Evolutionary conservation across 2,888 invertebrate genomes (phyloP).

Genomic region (Brachycybe producta): DNA sequence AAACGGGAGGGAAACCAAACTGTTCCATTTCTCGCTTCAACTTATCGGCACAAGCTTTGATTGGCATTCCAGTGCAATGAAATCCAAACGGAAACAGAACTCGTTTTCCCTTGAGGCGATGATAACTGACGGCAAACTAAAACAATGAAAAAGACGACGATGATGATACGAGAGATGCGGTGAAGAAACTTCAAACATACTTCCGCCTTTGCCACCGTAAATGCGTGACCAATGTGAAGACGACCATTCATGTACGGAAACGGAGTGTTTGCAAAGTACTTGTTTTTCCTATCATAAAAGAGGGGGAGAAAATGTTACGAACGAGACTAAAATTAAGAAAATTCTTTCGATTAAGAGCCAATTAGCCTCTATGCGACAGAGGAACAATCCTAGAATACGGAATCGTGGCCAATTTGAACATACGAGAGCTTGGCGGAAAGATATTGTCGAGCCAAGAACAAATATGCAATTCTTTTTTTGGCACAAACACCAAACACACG

Average conservation of each 20-base stretch:
- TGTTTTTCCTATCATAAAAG: constrained; percentile 55
- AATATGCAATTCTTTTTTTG: too few species aligned
- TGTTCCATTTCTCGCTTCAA: constrained; percentile 80
- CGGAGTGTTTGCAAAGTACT: constrained; percentile 89
- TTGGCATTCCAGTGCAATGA: constrained; percentile 99
- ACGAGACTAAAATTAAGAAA: too few species aligned
- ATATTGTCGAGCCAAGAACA: too few species aligned
- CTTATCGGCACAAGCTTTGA: constrained; percentile 97
- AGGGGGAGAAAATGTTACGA: constrained; percentile 22
- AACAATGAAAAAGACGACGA: constrained; percentile 22
- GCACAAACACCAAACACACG: too few species aligned
- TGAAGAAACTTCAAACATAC: constrained; percentile 39
- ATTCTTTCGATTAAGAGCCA: too few species aligned
- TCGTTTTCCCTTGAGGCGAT: constrained; percentile 78
- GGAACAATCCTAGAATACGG: too few species aligned
- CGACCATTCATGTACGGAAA: constrained; percentile 99
- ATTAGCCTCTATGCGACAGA: too few species aligned
- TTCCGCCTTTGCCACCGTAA: constrained; percentile 93
- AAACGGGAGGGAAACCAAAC: constrained; percentile 83
- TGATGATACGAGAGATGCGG: background rate
- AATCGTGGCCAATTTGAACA: too few species aligned
- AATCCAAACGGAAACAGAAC: constrained; percentile 95
- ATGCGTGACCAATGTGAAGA: constrained; percentile 93
- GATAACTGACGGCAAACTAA: constrained; percentile 79
- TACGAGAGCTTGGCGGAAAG: too few species aligned